Evolutionary conservation across 2,888 invertebrate genomes (phyloP), one percentile per base, ranked within the genome.

Genomic region (Lumbricus terrestris): DNA sequence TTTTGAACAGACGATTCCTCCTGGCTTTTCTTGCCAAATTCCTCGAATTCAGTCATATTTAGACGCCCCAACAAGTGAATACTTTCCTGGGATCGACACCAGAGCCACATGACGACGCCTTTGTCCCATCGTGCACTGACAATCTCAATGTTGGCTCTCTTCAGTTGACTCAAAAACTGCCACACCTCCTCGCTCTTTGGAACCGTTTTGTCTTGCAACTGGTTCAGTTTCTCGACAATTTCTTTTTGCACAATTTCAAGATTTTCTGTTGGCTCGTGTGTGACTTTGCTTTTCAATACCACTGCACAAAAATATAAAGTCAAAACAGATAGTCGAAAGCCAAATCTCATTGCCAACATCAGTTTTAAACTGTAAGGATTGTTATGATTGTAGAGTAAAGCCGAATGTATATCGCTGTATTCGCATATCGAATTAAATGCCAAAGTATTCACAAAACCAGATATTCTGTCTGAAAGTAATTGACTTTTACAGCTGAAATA

Each of bases 141-240:
- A 33, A 83, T n/a, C n/a, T n/a, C n/a, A n/a, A n/a, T n/a, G n/a
- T n/a, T n/a, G n/a, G n/a, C n/a, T n/a, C n/a, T n/a, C 34, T 83
- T 83, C 83, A 83, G 83, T 35, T 83, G 83, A 83, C 83, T 83
- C 83, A 83, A 33, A 33, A 83, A 83, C 18, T 33, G 83, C 33
- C 83, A 83, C 33, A 83, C 33, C 11, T 83, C 83, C 34, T 83
- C 83, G 83, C 83, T 83, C 83, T 83, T 83, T 33, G 83, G 83
- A 83, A 35, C 0, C 33, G 15, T 33, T 83, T 15, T 33, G 33
- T 83, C 83, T 34, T 83, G 83, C 83, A 83, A 83, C 33, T 83
- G 33, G 1, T 33, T 83, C 33, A 83, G 83, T 33, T 83, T 83
- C 34, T 33, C 83, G 18, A 83, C 83, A 83, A 83, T 83, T 83